A percentile compares a stretch with the other conserved stretches of the same genome.
Conservation (phyloP, 2,113 vertebrate genomes). For the Xenopus tropicalis region DNA sequence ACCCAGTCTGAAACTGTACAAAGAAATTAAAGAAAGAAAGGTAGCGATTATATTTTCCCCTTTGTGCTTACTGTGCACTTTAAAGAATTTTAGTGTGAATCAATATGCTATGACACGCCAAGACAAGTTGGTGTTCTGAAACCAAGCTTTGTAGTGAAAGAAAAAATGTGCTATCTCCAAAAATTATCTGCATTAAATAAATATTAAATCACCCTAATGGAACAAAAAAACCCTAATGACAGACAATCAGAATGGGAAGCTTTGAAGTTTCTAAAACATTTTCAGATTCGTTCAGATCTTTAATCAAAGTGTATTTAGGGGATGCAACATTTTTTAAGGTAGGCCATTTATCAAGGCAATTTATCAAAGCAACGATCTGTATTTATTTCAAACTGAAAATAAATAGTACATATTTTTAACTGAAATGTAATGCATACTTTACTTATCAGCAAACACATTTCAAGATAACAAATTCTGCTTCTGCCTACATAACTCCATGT, state of each 20-base stretch:
- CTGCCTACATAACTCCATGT: neutral
- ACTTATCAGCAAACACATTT: neutral
- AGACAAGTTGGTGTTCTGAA: neutral
- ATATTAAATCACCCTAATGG: slow-evolving; percentile 1
- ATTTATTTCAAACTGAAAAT: neutral
- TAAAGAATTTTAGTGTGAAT: neutral
- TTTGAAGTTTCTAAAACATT: neutral
- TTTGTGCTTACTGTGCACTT: too few species aligned
- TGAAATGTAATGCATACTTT: neutral
- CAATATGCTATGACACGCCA: neutral
- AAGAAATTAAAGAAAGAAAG: too few species aligned
- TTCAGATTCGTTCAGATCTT: neutral
- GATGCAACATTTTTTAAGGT: slow-evolving; percentile 7
- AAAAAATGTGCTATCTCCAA: neutral
- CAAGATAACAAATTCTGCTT: neutral
- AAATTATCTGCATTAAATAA: slow-evolving; percentile 8
- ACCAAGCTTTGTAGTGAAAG: neutral
- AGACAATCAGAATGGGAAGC: neutral
- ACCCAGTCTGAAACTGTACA: too few species aligned
- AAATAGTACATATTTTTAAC: neutral
- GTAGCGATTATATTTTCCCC: too few species aligned
- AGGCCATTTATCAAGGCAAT: neutral
- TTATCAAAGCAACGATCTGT: neutral
- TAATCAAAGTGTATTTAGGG: neutral
- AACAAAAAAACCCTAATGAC: neutral